These are phyloP conservation scores for Coracopsis vasa DNA, from an alignment of 2,113 vertebrate species.

Conservation along the genomic window DNA sequence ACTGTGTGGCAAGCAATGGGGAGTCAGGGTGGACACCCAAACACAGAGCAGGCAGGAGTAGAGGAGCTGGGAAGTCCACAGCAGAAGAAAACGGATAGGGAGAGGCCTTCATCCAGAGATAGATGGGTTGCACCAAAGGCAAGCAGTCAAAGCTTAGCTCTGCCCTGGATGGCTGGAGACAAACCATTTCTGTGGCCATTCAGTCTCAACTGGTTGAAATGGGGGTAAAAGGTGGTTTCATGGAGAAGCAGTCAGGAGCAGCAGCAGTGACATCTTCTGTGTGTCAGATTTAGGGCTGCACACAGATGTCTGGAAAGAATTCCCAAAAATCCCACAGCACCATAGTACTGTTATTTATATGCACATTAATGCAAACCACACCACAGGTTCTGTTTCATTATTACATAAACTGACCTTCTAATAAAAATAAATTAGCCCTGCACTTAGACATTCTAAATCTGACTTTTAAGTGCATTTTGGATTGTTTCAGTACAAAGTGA, in stretches of 20 bases:
- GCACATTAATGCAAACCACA: neutral
- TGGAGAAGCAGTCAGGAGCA: neutral
- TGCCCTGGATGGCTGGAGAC: neutral
- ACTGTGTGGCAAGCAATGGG: accelerated
- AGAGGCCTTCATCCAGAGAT: neutral
- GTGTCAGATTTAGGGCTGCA: neutral
- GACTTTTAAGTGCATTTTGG: neutral
- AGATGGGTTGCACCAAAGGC: neutral
- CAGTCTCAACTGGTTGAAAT: neutral
- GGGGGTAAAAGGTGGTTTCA: neutral
- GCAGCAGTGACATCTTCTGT: neutral
- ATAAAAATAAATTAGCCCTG: neutral
- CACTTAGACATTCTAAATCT: neutral
- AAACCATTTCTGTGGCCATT: neutral
- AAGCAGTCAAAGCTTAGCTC: neutral
- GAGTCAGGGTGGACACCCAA: neutral
- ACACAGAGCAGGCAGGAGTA: neutral
- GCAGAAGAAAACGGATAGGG: neutral
- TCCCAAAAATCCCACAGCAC: neutral
- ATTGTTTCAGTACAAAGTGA: neutral
- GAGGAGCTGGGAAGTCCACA: neutral
- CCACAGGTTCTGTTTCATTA: neutral
- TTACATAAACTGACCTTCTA: neutral
- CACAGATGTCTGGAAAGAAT: neutral
- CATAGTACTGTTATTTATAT: neutral